phyloP scores from a whole-genome alignment of 2,888 invertebrate species.

The Polia nebulosa region DNA sequence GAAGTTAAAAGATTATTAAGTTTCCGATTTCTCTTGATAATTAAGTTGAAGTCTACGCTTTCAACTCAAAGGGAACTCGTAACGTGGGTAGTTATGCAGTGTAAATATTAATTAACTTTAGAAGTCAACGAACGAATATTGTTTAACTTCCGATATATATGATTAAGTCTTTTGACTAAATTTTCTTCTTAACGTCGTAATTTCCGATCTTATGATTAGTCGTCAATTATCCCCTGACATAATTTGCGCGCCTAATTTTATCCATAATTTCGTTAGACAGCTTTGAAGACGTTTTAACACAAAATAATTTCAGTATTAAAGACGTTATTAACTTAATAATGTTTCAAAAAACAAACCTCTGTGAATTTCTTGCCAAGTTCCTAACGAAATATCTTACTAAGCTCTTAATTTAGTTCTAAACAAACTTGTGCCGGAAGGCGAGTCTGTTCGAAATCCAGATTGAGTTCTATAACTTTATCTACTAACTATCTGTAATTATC shows the following conservation, averaged over 20 bases:
- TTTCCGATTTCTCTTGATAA: slow-evolving; percentile 62
- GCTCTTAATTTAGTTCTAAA: slow-evolving; percentile 50
- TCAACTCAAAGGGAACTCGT: slow-evolving; percentile 19
- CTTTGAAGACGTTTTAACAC: slow-evolving; percentile 2
- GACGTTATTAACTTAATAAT: slow-evolving; percentile 46
- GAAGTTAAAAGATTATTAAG: slow-evolving; percentile 65
- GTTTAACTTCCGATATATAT: slow-evolving; percentile 8
- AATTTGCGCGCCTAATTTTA: slow-evolving; percentile 22
- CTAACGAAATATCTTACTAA: slow-evolving; percentile 51
- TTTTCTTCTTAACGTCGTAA: slow-evolving; percentile 27
- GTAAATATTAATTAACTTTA: slow-evolving; percentile 20
- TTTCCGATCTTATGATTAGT: slow-evolving; percentile 47
- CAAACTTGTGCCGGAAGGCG: slow-evolving; percentile 59
- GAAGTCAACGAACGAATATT: slow-evolving; percentile 2
- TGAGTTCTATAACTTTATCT: slow-evolving; percentile 55
- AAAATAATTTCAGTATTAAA: slow-evolving; percentile 25
- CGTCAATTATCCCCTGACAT: slow-evolving; percentile 34
- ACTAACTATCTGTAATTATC: slow-evolving; percentile 53
- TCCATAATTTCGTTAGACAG: slow-evolving; percentile 18
- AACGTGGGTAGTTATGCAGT: slow-evolving; percentile 2
- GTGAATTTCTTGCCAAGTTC: slow-evolving; percentile 44
- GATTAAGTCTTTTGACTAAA: slow-evolving; percentile 14
- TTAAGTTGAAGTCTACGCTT: slow-evolving; percentile 41
- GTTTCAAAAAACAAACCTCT: slow-evolving; percentile 49
- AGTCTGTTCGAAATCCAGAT: slow-evolving; percentile 44